Base-by-base conservation (phyloP, 2,888 invertebrate genomes). In the Caenorhabditis becei region DNA sequence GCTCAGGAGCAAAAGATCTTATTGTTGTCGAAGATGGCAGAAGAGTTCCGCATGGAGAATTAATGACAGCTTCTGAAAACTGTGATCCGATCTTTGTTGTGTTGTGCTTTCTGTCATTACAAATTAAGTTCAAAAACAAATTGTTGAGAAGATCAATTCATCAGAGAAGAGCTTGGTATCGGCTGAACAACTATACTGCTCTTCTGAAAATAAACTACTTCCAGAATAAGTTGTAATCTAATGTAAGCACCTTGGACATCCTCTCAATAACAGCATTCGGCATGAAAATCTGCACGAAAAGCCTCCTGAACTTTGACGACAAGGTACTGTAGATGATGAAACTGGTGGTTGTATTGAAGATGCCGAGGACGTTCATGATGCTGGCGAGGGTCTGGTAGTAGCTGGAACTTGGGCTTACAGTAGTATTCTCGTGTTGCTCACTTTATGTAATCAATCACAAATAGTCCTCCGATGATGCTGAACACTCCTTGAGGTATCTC, bases 401-500 rank as follows among this genome's bases (percentile, higher is more conserved):
- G 1, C 54, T 54, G 28, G 28, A 54, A 32, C 32, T 7, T n/a
- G n/a, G n/a, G n/a, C n/a, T n/a, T 28, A 32, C 16, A 35, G n/a
- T 7, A 35, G 1, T 1, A 24, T 11, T 58, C 4, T 5, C 37
- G 7, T 18, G 14, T 44, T 14, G 11, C 49, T 23, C 16, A 70
- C 70, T 70, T 61, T 10, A 70, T 37, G 24, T 70, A 61, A 61
- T 70, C 70, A 16, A 28, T 53, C 0, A 70, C 20, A 3, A 20
- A n/a, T 1, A 59, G 37, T 14, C 61, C 61, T 26, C 51, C 70
- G 20, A 70, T 14, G 16, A 70, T 28, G 16, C n/a, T 53, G 3
- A 61, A 70, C 11, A 70, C 14, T 11, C 56, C 59, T 41, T 28
- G 53, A 1, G 70, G 70, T 2, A 20, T 11, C 26, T 70, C 70